Conservation (phyloP, 92 coral and sea anemone species). For the Actinernus sp. region DNA sequence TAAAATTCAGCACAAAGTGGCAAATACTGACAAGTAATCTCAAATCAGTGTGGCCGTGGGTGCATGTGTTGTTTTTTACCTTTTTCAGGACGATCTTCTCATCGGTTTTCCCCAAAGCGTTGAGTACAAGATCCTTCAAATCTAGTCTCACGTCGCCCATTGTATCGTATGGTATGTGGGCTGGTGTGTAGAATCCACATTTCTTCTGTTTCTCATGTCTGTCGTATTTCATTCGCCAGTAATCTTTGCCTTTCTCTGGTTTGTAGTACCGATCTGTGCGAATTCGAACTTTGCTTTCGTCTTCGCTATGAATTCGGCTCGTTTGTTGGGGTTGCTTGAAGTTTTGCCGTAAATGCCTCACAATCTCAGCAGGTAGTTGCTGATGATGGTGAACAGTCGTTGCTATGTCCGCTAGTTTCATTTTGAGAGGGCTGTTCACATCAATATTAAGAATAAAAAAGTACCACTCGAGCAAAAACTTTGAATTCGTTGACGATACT, state of each 20-base stretch:
- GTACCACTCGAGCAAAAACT: not conserved
- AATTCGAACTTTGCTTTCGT: conserved; percentile 83
- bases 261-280: conserved; percentile 84
- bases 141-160: conserved; percentile 86
- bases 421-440: not conserved
- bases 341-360: conserved; percentile 66
- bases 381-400: conserved; percentile 49
- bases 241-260: conserved; percentile 58
- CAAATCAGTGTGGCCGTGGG: too few relatives aligned
- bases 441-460: not conserved
- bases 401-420: conserved; percentile 43
- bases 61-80: conserved; percentile 12
- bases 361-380: conserved; percentile 76
- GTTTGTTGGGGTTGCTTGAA: conserved; percentile 30
- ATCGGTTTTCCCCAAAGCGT: conserved; percentile 50
- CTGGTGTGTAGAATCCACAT: conserved; percentile 92
- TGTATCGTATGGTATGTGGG: conserved; percentile 78
- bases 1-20: too few relatives aligned
- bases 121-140: conserved; percentile 78
- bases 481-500: conserved; percentile 22
- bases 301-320: conserved; percentile 26
- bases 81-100: conserved; percentile 2
- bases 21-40: too few relatives aligned
- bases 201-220: conserved; percentile 69
- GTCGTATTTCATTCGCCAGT: conserved; percentile 83